Conservation (phyloP, 2,888 invertebrate genomes). For the Cheilosia pagana region DNA sequence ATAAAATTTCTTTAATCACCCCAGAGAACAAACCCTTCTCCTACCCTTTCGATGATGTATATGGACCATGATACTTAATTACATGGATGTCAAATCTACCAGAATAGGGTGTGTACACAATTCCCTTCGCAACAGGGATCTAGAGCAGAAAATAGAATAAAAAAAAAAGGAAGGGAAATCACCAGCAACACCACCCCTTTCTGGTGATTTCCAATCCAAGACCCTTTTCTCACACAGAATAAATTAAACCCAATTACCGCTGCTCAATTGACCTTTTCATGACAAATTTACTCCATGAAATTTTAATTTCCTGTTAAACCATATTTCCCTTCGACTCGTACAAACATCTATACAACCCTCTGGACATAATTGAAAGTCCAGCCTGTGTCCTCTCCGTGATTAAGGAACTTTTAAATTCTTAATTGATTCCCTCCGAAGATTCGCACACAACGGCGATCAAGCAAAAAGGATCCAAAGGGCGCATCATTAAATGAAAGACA, state of each 20-base stretch:
- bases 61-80: slow-evolving; percentile 52
- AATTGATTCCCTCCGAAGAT: slow-evolving; percentile 71
- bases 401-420: slow-evolving; percentile 73
- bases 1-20: neutral
- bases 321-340: slow-evolving; percentile 28
- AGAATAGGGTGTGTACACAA: slow-evolving; percentile 27
- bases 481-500: slow-evolving; percentile 28
- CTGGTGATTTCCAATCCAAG: slow-evolving; percentile 20
- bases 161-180: slow-evolving; percentile 22
- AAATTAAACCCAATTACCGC: slow-evolving; percentile 73
- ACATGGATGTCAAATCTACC: slow-evolving; percentile 56
- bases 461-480: slow-evolving; percentile 32
- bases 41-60: neutral
- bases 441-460: slow-evolving; percentile 23
- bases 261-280: slow-evolving; percentile 75
- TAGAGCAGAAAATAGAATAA: slow-evolving; percentile 47
- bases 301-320: slow-evolving; percentile 74
- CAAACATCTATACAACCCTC: slow-evolving; percentile 27
- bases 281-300: slow-evolving; percentile 75
- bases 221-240: slow-evolving; percentile 65
- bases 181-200: slow-evolving; percentile 44
- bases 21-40: neutral
- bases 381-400: slow-evolving; percentile 58
- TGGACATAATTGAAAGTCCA: slow-evolving; percentile 63
- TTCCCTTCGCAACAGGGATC: slow-evolving; percentile 22